Base-by-base conservation (phyloP, 2,888 invertebrate genomes). In the Lycocerus yunnanus region DNA sequence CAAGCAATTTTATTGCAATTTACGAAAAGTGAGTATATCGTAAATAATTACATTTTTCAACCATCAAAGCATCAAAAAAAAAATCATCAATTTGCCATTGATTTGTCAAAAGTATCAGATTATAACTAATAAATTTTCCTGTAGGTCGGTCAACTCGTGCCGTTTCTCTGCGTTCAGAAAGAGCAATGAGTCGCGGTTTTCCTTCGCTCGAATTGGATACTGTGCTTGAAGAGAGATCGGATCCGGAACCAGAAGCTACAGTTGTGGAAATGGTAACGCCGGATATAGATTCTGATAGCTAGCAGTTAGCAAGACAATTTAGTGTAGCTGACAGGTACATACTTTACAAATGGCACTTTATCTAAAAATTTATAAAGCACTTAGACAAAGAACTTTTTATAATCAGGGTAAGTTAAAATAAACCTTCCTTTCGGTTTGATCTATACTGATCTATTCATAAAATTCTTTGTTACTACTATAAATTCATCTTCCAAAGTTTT, bases 171-270 rank as follows among this genome's bases (percentile, higher is more conserved):
- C 89, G 90, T 81, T 90, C 90, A 81, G 92, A 92, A 84, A 88
- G 92, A 82, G 90, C 93, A 68, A 89, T 93, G 81, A 93, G 93
- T 58, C 89, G 94, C 66, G 91, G 93, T n/a, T 93, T 93, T 82
- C 93, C 94, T 27, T 91, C 93, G 0, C 87, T 94, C 68, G 95
- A 95, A 84, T 89, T 95, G 80, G 95, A 95, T 85, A 95, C 95
- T 0, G 95, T 95, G 18, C 89, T 95, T 18, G 95, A 95, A 84
- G 95, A 95, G 83, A 90, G 93, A 75, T 95, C 94, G 13, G 95
- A 95, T 84, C 91, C 93, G 5, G 94, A 94, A 84, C 93, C 86
- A 13, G 87, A 87, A 77, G 86, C 84, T 15, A 87, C 87, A 13
- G 84, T 85, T 18, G 83, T 86, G 58, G 86, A 86, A 77, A 83